A percentile compares a stretch with the other conserved stretches of the same genome.
Evolutionary conservation across 2,888 invertebrate genomes (phyloP).

Genomic region (Xestoiulus laeticollis): DNA sequence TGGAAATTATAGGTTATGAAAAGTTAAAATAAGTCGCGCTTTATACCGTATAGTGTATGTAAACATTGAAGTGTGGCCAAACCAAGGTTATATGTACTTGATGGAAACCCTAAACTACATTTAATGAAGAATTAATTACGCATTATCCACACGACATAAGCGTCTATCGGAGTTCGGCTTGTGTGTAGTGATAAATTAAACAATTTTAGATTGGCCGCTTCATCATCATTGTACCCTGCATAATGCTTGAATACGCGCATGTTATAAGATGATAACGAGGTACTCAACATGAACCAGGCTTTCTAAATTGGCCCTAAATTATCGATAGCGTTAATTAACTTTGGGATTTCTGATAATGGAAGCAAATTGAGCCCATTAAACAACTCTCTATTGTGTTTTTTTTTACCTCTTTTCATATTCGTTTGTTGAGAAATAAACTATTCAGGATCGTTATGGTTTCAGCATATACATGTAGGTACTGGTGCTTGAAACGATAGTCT

Average conservation of each 20-base stretch:
- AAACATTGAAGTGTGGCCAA: background rate
- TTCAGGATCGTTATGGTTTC: background rate
- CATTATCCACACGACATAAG: constrained; percentile 23
- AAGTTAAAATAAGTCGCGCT: too few relatives aligned
- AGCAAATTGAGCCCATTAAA: constrained; percentile 2
- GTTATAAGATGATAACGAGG: constrained; percentile 35
- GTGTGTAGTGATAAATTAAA: constrained; percentile 8
- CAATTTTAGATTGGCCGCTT: constrained; percentile 38
- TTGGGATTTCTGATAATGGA: constrained; percentile 39
- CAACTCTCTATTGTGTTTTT: background rate
- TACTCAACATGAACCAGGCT: background rate
- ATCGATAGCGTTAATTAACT: constrained; percentile 38
- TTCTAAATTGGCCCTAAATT: constrained; percentile 23
- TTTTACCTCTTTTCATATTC: background rate
- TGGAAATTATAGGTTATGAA: too few relatives aligned
- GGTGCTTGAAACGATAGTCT: background rate
- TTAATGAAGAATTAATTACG: constrained; percentile 38
- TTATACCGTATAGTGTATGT: background rate
- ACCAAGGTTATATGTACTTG: background rate
- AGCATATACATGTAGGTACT: background rate
- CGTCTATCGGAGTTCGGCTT: background rate
- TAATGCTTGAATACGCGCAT: constrained; percentile 1
- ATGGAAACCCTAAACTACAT: background rate
- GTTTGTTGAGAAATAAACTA: background rate
- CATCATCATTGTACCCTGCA: background rate